phyloP scores from a whole-genome alignment of 2,113 vertebrate genomes.

The Dermatemys mawii region DNA sequence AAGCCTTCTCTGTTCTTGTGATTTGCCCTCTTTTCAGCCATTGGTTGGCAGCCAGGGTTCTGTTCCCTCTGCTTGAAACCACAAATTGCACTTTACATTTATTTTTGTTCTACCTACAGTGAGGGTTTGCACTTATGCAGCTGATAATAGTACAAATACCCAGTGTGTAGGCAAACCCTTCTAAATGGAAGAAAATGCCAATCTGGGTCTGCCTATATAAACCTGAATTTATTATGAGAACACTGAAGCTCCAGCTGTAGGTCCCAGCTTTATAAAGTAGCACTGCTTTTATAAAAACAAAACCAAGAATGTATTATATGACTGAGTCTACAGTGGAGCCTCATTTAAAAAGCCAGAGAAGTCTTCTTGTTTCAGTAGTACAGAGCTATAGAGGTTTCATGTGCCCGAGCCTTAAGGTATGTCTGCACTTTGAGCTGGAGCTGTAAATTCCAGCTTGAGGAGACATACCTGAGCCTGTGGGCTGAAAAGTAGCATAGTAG shows the following conservation, averaged over 20 bases:
- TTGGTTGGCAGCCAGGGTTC: neutral
- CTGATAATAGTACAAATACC: neutral
- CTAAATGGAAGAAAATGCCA: neutral
- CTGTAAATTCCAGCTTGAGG: neutral
- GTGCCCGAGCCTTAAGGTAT: no score
- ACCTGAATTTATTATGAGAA: neutral
- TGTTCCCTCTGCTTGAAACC: neutral
- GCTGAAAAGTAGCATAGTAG: neutral
- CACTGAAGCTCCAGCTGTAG: neutral
- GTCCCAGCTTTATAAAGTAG: neutral
- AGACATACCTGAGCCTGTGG: neutral
- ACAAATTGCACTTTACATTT: neutral
- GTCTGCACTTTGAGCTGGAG: neutral
- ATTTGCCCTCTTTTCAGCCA: neutral
- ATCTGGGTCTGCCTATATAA: neutral
- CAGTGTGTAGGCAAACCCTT: accelerated
- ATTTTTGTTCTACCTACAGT: accelerated
- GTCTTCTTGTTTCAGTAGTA: neutral
- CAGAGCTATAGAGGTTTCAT: neutral
- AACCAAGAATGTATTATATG: neutral
- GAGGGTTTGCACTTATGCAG: accelerated
- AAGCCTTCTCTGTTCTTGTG: neutral
- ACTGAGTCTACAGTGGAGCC: neutral
- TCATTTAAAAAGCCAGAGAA: neutral
- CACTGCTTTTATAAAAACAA: neutral